phyloP scores from a whole-genome alignment of 2,888 invertebrate genomes.

The Hypselothyrea guttata region DNA sequence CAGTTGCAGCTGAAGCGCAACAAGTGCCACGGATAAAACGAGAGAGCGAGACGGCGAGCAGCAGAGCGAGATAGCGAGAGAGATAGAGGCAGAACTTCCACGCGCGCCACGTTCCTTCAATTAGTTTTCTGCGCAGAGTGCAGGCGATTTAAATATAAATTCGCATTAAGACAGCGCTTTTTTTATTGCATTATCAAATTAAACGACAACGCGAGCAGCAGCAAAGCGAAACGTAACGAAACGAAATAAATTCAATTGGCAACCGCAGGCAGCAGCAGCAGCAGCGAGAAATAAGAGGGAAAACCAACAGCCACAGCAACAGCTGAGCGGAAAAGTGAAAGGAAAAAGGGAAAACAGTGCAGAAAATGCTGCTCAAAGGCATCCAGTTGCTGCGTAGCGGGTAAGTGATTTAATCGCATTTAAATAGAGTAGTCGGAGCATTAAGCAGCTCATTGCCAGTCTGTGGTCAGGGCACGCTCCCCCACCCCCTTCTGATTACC shows the following conservation, averaged over 20 bases:
- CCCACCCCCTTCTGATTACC: too few relatives aligned
- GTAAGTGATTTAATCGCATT: slow-evolving; percentile 46
- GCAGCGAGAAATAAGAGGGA: slow-evolving; percentile 5
- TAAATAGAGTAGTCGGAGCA: slow-evolving; percentile 8
- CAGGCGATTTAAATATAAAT: slow-evolving; percentile 56
- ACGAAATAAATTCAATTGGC: slow-evolving; percentile 69
- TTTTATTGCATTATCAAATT: slow-evolving; percentile 26
- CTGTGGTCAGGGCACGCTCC: slow-evolving; percentile 17
- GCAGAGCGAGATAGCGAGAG: neutral
- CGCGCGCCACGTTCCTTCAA: slow-evolving; percentile 34
- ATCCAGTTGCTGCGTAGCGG: slow-evolving; percentile 63
- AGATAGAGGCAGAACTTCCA: slow-evolving; percentile 1
- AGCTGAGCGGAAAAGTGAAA: slow-evolving; percentile 54
- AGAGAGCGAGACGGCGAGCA: neutral
- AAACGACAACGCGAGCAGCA: slow-evolving; percentile 24
- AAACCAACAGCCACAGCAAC: slow-evolving; percentile 18
- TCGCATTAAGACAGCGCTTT: slow-evolving; percentile 46
- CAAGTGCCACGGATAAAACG: slow-evolving; percentile 59
- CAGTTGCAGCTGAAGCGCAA: slow-evolving; percentile 58
- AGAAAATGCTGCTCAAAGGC: slow-evolving; percentile 67
- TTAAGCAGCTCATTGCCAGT: slow-evolving; percentile 41
- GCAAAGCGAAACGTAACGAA: slow-evolving; percentile 47
- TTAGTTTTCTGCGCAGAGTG: slow-evolving; percentile 41
- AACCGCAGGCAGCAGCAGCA: slow-evolving; percentile 44
- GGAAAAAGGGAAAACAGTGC: slow-evolving; percentile 26